Evolutionary conservation across 2,113 vertebrate species (phyloP).

Genomic region (Ifrita kowaldi): DNA sequence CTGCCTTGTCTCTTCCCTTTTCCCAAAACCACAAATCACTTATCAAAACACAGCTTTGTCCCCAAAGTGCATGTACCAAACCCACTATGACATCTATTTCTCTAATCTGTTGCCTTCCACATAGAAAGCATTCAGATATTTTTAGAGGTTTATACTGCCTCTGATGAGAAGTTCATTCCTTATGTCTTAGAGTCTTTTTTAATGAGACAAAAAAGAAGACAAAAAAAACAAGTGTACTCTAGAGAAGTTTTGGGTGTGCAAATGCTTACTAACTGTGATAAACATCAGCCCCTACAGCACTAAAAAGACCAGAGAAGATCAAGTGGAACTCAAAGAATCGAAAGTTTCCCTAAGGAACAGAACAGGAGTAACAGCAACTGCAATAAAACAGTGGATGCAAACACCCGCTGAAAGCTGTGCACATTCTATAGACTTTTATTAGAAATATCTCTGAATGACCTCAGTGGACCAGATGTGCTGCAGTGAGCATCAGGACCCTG

Average conservation of each 20-base stretch:
- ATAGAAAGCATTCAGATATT: neutral
- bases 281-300: neutral
- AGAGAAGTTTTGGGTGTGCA: neutral
- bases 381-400: neutral
- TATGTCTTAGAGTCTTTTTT: neutral
- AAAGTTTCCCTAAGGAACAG: neutral
- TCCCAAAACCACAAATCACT: neutral
- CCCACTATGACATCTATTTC: neutral
- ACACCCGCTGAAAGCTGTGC: neutral
- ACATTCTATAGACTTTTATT: neutral
- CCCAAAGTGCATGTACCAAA: neutral
- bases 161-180: neutral
- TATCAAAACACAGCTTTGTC: neutral
- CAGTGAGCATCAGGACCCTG: neutral
- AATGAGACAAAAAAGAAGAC: neutral
- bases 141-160: neutral
- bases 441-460: neutral
- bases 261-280: neutral
- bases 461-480: neutral
- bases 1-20: neutral
- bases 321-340: neutral
- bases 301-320: neutral
- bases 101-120: neutral
- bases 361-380: neutral
- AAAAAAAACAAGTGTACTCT: no score